Percentiles rank a stretch among this genome's conserved stretches.
phyloP scores from a whole-genome alignment of 2,797 vertebrate species.

The Melanotaenia trifasciata region DNA sequence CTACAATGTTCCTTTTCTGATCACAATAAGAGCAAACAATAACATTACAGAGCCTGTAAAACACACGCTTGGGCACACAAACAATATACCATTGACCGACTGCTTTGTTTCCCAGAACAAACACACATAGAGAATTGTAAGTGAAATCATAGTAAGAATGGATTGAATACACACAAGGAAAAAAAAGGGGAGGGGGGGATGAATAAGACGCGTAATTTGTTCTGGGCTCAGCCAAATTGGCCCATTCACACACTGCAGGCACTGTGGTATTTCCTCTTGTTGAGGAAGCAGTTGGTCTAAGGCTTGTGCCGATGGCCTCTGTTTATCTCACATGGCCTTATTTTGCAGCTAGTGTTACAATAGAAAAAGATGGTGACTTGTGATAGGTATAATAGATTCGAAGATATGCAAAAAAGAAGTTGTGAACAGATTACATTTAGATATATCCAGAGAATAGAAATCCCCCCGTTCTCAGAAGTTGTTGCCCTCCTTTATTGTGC shows the following conservation, averaged over 20 bases:
- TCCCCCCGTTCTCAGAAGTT: conserved; percentile 35
- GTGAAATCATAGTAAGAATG: conserved; percentile 71
- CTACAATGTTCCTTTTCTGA: conserved; percentile 66
- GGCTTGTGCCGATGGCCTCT: conserved; percentile 54
- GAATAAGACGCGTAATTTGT: conserved; percentile 59
- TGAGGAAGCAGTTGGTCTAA: conserved; percentile 56
- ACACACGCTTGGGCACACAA: conserved; percentile 50
- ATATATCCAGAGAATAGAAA: conserved; percentile 36
- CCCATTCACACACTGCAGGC: conserved; percentile 54
- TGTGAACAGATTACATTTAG: conserved; percentile 41
- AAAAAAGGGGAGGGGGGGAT: conserved; percentile 5
- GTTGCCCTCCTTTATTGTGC: conserved; percentile 58
- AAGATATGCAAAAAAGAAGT: conserved; percentile 44
- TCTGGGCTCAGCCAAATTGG: conserved; percentile 60
- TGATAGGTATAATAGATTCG: conserved; percentile 67
- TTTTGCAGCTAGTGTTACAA: conserved; percentile 49
- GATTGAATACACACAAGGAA: conserved; percentile 60
- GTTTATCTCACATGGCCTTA: conserved; percentile 59
- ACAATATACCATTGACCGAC: conserved; percentile 75
- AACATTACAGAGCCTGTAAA: conserved; percentile 65
- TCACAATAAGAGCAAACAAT: conserved; percentile 78
- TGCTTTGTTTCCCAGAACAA: conserved; percentile 78
- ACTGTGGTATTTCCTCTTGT: conserved; percentile 58
- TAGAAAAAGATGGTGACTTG: conserved; percentile 53
- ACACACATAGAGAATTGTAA: conserved; percentile 64